phyloP scores from a whole-genome alignment of 1,140 invertebrate species.

The Sycophaga agraensis region DNA sequence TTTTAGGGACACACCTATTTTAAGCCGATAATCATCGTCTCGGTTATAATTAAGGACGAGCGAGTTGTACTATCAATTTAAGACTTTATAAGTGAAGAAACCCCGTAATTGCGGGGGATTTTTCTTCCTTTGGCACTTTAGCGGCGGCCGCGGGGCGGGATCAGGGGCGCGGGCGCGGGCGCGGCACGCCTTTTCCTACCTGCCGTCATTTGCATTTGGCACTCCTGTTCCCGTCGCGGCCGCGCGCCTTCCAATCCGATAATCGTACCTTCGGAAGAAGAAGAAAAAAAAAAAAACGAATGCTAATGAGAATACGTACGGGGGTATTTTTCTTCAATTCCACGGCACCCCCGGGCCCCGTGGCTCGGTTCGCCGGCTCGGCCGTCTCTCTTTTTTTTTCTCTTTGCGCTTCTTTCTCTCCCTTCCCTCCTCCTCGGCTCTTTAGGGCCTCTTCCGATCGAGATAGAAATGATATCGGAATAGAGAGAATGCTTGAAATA shows the following conservation, averaged over 20 bases:
- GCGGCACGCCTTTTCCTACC: not conserved
- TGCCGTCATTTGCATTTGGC: constrained; percentile 16
- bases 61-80: constrained; percentile 39
- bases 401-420: not conserved
- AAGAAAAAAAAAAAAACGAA: too few species aligned
- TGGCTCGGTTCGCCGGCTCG: too few species aligned
- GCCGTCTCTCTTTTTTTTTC: not conserved
- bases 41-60: constrained; percentile 35
- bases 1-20: constrained; percentile 20
- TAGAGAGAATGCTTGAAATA: constrained; percentile 19
- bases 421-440: not conserved
- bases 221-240: not conserved
- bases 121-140: constrained; percentile 30
- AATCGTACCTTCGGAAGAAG: too few species aligned
- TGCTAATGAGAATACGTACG: constrained; percentile 5
- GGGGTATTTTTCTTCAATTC: constrained; percentile 20
- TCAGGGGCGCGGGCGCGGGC: too few species aligned
- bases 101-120: constrained; percentile 34
- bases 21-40: constrained; percentile 18
- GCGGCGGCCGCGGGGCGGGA: too few species aligned
- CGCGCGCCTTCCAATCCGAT: not conserved
- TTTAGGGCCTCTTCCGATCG: constrained; percentile 6
- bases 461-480: constrained; percentile 24
- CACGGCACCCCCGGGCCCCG: too few species aligned
- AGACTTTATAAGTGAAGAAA: constrained; percentile 33